Conservation (phyloP, 2,888 invertebrate genomes). For the Nemotelus nigrinus region DNA sequence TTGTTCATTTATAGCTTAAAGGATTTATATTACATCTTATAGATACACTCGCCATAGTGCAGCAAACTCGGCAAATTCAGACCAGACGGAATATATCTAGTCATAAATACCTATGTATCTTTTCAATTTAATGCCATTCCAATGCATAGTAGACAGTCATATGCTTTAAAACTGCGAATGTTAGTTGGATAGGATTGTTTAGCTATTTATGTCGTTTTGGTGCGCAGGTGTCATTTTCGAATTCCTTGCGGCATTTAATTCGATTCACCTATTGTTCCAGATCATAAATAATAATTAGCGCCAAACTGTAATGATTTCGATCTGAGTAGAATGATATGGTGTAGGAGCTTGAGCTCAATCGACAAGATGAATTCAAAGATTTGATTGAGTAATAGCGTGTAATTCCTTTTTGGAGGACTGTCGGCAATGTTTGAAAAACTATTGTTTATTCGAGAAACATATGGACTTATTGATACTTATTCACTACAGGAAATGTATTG, state of each 20-base stretch:
- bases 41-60: too few species aligned
- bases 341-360: slow-evolving; percentile 11
- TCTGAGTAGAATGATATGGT: slow-evolving; percentile 1
- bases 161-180: not conserved
- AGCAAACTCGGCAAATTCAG: too few species aligned
- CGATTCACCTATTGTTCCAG: slow-evolving; percentile 33
- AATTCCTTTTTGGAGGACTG: slow-evolving; percentile 31
- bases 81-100: too few species aligned
- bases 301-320: slow-evolving; percentile 30
- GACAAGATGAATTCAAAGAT: not conserved
- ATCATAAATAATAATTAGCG: slow-evolving; percentile 47
- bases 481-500: too few species aligned
- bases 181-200: not conserved
- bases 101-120: too few species aligned
- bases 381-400: slow-evolving; percentile 18
- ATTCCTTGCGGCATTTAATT: slow-evolving; percentile 33
- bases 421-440: slow-evolving; percentile 28
- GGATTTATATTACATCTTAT: too few species aligned
- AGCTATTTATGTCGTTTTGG: not conserved
- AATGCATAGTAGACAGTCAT: not conserved
- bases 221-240: slow-evolving; percentile 40
- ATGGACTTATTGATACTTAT: not conserved
- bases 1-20: not conserved
- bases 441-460: slow-evolving; percentile 1
- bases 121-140: too few species aligned